Evolutionary conservation across 2,113 vertebrate genomes (phyloP), one percentile per base, ranked within the genome.

Genomic region (Etia nguti): DNA sequence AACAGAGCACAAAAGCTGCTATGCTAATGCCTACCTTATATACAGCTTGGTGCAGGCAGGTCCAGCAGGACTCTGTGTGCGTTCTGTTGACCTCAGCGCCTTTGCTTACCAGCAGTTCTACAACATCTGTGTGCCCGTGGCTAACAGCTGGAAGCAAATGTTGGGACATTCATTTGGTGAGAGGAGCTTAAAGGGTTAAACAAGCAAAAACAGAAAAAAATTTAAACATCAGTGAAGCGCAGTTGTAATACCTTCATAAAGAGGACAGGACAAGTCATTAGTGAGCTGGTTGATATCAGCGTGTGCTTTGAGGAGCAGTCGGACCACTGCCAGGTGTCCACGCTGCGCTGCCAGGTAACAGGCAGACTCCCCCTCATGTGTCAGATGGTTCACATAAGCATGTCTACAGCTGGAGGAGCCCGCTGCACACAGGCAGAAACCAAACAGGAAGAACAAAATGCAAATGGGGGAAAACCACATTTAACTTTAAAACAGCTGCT

Each of bases 41-140:
- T 88, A 96, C 96, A 91, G 98, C 98, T 90, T 98, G 97, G 84
- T 99, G 99, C 50, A 99, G 97, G 87, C 98, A 96, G 88, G 97
- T 98, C 99, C 98, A 99, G 79, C 97, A 97, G 68, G 97, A 98
- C 62, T 96, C 95, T 1, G 97, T 98, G 94, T 98, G 97, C 41
- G 94, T 91, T 59, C 97, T 93, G 88, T 97, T 95, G 75, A 98
- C 94, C 41, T 96, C 94, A 56, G 98, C 98, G 88, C 98, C 97
- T 0, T 96, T 89, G 20, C 89, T 89, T 56, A 99, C 90, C 86
- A 99, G 90, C 59, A 98, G 90, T 29, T 94, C 94, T 56, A 98
- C 94, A 1, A 97, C 81, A 6, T 97, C 95, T 34, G 55, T n/a
- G 29, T 97, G 95, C 5, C 95, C 96, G 4, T 93, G 91, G 83